Evolutionary conservation across 2,888 invertebrate genomes (phyloP).

Genomic region (Agriotes lineatus): DNA sequence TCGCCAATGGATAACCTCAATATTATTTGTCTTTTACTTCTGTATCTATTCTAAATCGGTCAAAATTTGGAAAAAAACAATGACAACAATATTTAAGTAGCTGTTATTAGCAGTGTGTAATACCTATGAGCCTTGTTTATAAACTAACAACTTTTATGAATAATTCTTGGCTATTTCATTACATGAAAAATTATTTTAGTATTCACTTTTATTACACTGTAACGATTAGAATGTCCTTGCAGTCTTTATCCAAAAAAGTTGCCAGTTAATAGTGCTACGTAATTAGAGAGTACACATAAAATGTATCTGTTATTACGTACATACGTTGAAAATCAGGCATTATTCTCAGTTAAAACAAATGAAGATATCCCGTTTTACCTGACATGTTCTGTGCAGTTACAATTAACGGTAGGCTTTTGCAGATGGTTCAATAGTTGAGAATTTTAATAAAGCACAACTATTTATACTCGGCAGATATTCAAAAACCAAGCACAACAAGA

Average conservation of each 20-base stretch:
- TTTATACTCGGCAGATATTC: not conserved
- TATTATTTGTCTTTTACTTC: too few species aligned
- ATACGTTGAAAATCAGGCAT: not conserved
- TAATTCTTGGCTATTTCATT: too few species aligned
- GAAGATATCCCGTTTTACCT: constrained; percentile 12
- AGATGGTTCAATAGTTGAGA: constrained; percentile 6
- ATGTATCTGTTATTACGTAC: constrained; percentile 4
- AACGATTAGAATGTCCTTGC: not conserved
- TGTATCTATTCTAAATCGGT: too few species aligned
- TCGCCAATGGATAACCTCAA: too few species aligned
- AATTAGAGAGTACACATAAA: constrained; percentile 11
- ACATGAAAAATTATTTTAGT: too few species aligned
- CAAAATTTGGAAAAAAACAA: too few species aligned
- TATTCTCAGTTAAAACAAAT: constrained; percentile 6
- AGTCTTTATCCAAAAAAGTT: too few species aligned
- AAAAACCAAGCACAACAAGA: not conserved
- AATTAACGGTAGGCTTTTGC: not conserved
- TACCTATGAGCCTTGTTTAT: not conserved
- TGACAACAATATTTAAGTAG: too few species aligned
- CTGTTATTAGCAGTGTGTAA: not conserved
- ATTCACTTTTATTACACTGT: too few species aligned
- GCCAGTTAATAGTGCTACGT: not conserved
- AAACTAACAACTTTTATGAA: constrained; percentile 18
- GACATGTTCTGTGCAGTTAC: not conserved
- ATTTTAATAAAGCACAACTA: constrained; percentile 19